Evolutionary conservation across 2,113 vertebrate genomes (phyloP), one percentile per base, ranked within the genome.

Genomic region (Cryptomyrus ogoouensis): DNA sequence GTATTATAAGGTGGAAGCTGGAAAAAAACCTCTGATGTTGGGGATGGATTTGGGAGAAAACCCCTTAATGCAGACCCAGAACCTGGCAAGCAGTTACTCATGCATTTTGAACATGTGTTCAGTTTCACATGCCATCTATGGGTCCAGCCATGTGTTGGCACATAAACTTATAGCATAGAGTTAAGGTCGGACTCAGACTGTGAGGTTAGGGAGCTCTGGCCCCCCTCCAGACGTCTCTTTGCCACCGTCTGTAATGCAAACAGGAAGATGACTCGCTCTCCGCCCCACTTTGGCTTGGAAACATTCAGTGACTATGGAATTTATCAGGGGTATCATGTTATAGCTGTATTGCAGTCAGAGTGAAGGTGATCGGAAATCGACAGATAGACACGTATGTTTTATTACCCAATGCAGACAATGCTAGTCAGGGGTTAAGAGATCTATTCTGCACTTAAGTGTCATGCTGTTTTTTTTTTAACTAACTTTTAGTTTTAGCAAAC

Each of bases 221-320:
- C 0, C 17, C 8, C 42, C 56, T 66, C 56, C 56, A 88, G 24
- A n/a, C 42, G 10, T 21, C 87, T 88, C 17, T 4, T 2, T 62
- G 87, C 56, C 53, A 27, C 47, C 21, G 56, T 17, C 87, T 88
- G 56, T 47, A 88, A 66, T 88, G 19, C 88, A 62, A 70, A 47
- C 42, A 15, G 50, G 56, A n/a, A 3, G 19, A 27, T 31, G 56
- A 39, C 42, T 21, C n/a, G 50, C 35, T 46, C 15, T 24, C 53
- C 7, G 9, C 44, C 8, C 46, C 8, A 47, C 39, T 46, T 27
- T 70, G n/a, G n/a, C 17, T 84, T 4, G 83, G 44, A 84, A 46
- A 47, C 83, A n/a, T 47, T 84, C 44, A 9, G 44, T n/a, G 6
- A 5, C 17, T 19, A 80, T 80, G 31, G 42, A 42, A 39, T 80